Evolutionary conservation across 2,797 vertebrate genomes (phyloP).

Genomic region (Cygnus olor): DNA sequence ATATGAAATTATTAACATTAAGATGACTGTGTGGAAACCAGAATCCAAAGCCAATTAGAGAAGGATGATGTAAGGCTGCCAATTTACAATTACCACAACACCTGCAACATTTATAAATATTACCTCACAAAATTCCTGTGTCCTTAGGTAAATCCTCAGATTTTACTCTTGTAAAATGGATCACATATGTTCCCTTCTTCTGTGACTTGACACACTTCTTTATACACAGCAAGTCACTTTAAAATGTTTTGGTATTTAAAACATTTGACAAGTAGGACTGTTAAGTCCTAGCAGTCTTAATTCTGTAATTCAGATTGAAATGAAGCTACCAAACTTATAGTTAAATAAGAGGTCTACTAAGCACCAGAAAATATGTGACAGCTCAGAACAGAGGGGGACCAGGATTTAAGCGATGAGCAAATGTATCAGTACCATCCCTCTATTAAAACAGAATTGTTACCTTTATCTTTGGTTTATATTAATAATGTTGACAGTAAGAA

Average conservation of each 20-base stretch:
- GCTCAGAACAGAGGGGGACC: neutral
- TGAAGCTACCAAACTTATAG: neutral
- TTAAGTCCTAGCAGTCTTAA: neutral
- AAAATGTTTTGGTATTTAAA: conserved; percentile 33
- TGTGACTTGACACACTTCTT: neutral
- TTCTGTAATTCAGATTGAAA: neutral
- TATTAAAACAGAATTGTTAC: neutral
- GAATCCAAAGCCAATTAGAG: conserved; percentile 57
- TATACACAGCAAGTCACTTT: neutral
- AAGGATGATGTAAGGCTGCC: conserved; percentile 39
- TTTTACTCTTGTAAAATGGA: conserved; percentile 68
- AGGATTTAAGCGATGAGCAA: neutral
- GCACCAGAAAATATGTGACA: neutral
- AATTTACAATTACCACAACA: conserved; percentile 62
- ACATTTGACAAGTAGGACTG: neutral
- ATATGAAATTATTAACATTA: conserved; percentile 22
- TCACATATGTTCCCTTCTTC: conserved; percentile 64
- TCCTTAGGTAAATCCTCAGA: conserved; percentile 68
- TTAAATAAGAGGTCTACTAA: neutral
- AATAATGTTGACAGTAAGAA: neutral
- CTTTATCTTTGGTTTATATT: neutral
- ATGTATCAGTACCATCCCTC: neutral
- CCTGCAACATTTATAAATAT: conserved; percentile 63
- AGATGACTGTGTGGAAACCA: conserved; percentile 8
- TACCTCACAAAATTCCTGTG: conserved; percentile 72